Evolutionary conservation across 2,888 invertebrate genomes (phyloP).

Genomic region (Baccha elongata): DNA sequence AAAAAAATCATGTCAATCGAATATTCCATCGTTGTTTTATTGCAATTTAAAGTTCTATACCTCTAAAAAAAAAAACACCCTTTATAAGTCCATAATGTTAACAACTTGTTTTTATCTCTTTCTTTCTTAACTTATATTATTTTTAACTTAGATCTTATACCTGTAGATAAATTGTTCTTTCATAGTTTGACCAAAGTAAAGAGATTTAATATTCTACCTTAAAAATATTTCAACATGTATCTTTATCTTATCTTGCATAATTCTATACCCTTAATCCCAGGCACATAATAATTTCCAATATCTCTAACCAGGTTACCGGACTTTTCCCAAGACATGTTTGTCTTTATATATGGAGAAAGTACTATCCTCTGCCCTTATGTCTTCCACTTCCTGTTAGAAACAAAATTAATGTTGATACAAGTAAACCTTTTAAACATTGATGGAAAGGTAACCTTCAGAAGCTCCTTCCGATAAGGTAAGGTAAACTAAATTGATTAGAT

Average conservation of each 20-base stretch:
- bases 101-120: too few relatives aligned
- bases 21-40: too few relatives aligned
- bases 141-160: neutral
- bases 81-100: too few relatives aligned
- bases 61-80: too few relatives aligned
- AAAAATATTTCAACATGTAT: neutral
- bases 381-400: neutral
- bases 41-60: too few relatives aligned
- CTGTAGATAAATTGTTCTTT: neutral
- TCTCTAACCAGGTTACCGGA: slow-evolving; percentile 5
- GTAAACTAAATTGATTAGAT: slow-evolving; percentile 34
- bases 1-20: too few relatives aligned
- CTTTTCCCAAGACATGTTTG: neutral
- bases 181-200: neutral
- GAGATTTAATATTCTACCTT: neutral
- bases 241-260: slow-evolving; percentile 6
- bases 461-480: slow-evolving; percentile 3
- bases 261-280: slow-evolving; percentile 5
- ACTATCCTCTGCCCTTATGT: neutral
- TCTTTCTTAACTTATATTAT: too few relatives aligned
- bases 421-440: slow-evolving; percentile 29
- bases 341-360: slow-evolving; percentile 6
- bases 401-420: slow-evolving; percentile 33
- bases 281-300: slow-evolving; percentile 24
- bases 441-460: slow-evolving; percentile 1